A percentile compares a stretch with the other conserved stretches of the same genome.
These are phyloP conservation scores for Neoarius graeffei DNA, from an alignment of 2,113 vertebrate genomes.

Conservation along the genomic window DNA sequence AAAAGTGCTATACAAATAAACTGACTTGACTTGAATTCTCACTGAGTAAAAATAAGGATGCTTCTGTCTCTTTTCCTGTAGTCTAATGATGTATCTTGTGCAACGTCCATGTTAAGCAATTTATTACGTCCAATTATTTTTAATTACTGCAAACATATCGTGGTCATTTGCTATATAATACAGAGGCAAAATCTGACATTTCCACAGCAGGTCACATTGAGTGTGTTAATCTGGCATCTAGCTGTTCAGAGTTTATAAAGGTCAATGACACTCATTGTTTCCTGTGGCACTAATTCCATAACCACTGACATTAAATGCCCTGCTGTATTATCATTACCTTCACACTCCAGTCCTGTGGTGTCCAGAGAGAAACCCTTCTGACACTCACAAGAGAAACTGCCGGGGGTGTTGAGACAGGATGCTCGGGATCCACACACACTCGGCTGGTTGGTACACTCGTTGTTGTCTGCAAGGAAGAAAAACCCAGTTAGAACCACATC, in stretches of 20 bases:
- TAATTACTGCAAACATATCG: background rate
- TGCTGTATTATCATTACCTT: constrained; percentile 73
- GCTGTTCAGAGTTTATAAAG: constrained; percentile 5
- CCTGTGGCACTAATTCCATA: background rate
- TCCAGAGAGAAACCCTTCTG: constrained; percentile 87
- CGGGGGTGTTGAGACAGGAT: constrained; percentile 83
- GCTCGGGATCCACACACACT: constrained; percentile 79
- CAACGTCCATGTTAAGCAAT: background rate
- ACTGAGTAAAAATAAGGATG: background rate
- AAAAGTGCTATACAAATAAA: background rate
- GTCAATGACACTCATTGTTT: background rate
- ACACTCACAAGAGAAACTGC: constrained; percentile 92
- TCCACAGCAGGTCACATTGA: background rate
- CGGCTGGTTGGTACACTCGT: constrained; percentile 82
- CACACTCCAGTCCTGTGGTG: constrained; percentile 78
- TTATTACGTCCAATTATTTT: background rate
- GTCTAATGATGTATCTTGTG: background rate
- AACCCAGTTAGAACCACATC: constrained; percentile 2
- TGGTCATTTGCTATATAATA: background rate
- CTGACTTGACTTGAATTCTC: background rate
- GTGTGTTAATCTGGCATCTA: background rate
- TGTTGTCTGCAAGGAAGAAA: constrained; percentile 77
- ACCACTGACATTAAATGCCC: background rate
- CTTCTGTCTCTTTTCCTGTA: background rate
- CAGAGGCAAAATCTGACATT: background rate